Evolutionary conservation across 2,797 vertebrate species (phyloP).

Genomic region (Babyrousa celebensis): DNA sequence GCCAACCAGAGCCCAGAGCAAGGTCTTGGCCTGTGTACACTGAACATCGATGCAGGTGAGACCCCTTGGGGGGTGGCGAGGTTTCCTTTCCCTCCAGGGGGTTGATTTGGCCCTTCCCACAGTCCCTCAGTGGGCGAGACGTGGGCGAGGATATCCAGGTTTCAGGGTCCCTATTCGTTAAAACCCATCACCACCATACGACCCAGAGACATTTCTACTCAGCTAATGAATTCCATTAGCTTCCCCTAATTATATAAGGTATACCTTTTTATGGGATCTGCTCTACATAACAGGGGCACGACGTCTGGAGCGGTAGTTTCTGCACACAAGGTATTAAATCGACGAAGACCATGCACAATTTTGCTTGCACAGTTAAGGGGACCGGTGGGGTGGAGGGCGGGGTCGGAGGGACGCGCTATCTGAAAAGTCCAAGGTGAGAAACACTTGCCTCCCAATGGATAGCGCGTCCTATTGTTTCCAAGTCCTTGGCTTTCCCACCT

Average conservation of each 20-base stretch:
- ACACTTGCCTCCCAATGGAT: constrained; percentile 84
- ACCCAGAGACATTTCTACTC: constrained; percentile 88
- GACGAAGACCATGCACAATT: constrained; percentile 95
- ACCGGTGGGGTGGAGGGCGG: constrained; percentile 56
- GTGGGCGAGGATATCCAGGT: constrained; percentile 92
- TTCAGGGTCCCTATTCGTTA: constrained; percentile 86
- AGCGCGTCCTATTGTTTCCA: constrained; percentile 85
- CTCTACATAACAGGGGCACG: constrained; percentile 92
- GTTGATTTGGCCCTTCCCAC: constrained; percentile 84
- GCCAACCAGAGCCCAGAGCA: constrained; percentile 86
- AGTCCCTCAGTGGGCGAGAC: constrained; percentile 89
- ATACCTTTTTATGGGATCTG: constrained; percentile 92
- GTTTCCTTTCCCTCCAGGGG: constrained; percentile 79
- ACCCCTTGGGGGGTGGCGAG: constrained; percentile 78
- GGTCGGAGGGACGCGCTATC: constrained; percentile 82
- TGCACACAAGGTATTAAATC: constrained; percentile 89
- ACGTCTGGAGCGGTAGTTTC: constrained; percentile 93
- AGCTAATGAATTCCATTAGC: constrained; percentile 96
- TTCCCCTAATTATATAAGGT: constrained; percentile 95
- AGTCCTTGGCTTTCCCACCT: constrained; percentile 86
- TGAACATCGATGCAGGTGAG: constrained; percentile 86
- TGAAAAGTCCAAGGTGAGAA: constrained; percentile 87
- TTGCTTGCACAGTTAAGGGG: constrained; percentile 91
- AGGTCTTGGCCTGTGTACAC: constrained; percentile 84
- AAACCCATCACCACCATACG: constrained; percentile 88